These are phyloP conservation scores for Aphyosemion australe DNA, from an alignment of 2,113 vertebrate species.

Conservation along the genomic window DNA sequence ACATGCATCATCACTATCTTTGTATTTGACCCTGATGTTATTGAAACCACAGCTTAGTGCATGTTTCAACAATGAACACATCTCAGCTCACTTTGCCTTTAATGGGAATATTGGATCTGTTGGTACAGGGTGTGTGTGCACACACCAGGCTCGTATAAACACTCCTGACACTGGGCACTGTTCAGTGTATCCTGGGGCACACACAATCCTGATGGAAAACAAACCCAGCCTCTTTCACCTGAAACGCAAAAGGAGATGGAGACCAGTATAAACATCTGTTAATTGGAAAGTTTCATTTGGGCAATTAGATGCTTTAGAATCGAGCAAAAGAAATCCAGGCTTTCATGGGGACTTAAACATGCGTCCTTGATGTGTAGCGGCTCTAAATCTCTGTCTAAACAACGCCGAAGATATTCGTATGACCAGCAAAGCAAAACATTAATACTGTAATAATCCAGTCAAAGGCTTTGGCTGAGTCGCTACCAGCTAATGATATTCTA, in stretches of 20 bases:
- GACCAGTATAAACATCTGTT: slow-evolving; percentile 12
- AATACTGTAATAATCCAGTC: slow-evolving; percentile 33
- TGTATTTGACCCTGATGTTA: slow-evolving; percentile 2
- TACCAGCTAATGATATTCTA: slow-evolving; percentile 43
- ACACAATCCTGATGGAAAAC: slow-evolving; percentile 48
- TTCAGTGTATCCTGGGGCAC: slow-evolving; percentile 62
- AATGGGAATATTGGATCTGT: slow-evolving; percentile 58
- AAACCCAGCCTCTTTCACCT: slow-evolving; percentile 35
- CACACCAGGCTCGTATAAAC: slow-evolving; percentile 62
- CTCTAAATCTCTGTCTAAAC: slow-evolving; percentile 40
- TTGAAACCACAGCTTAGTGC: neutral
- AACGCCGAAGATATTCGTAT: slow-evolving; percentile 38
- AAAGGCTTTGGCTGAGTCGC: slow-evolving; percentile 29
- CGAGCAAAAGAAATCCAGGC: slow-evolving; percentile 4
- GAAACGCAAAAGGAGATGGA: slow-evolving; percentile 38
- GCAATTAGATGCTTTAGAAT: slow-evolving; percentile 1
- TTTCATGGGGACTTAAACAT: slow-evolving; percentile 39
- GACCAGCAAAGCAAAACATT: slow-evolving; percentile 37
- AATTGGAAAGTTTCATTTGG: slow-evolving; percentile 13
- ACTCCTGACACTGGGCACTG: slow-evolving; percentile 58
- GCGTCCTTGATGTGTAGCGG: slow-evolving; percentile 7
- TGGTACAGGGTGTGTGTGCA: slow-evolving; percentile 48
- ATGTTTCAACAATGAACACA: slow-evolving; percentile 17
- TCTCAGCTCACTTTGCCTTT: slow-evolving; percentile 58
- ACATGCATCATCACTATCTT: neutral